Percentiles rank a stretch among this genome's conserved stretches.
Evolutionary conservation across 2,797 vertebrate species (phyloP).

Genomic region (Neomorphus geoffroyi): DNA sequence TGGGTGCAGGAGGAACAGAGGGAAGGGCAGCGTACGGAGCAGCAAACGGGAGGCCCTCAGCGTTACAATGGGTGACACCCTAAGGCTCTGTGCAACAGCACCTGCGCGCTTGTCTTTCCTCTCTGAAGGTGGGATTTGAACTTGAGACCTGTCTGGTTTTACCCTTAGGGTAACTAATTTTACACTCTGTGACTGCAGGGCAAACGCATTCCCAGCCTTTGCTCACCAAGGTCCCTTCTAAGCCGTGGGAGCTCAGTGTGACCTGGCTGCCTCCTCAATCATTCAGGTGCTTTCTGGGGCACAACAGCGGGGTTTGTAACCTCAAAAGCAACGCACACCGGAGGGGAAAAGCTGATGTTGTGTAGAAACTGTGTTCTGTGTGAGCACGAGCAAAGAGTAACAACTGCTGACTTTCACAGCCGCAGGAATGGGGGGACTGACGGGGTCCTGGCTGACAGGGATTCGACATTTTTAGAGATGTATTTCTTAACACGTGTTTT

Average conservation of each 20-base stretch:
- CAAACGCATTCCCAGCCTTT: neutral
- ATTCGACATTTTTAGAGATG: neutral
- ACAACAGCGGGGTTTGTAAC: neutral
- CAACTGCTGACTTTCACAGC: neutral
- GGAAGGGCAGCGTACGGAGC: neutral
- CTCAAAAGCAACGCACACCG: neutral
- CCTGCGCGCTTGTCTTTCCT: neutral
- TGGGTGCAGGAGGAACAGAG: neutral
- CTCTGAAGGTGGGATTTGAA: neutral
- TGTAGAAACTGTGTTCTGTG: neutral
- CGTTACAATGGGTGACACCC: neutral
- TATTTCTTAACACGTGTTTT: rapidly evolving
- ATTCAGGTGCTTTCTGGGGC: neutral
- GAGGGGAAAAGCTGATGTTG: neutral
- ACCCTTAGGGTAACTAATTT: neutral
- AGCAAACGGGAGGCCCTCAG: neutral
- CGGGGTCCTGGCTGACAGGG: neutral
- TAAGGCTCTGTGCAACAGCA: neutral
- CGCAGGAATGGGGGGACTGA: neutral
- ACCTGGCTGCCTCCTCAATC: neutral
- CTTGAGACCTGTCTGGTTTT: neutral
- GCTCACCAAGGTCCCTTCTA: neutral
- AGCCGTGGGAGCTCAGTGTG: neutral
- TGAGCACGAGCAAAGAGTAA: neutral
- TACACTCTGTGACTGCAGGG: neutral